phyloP scores from a whole-genome alignment of 2,113 vertebrate species.

The Melanostigma gelatinosum region DNA sequence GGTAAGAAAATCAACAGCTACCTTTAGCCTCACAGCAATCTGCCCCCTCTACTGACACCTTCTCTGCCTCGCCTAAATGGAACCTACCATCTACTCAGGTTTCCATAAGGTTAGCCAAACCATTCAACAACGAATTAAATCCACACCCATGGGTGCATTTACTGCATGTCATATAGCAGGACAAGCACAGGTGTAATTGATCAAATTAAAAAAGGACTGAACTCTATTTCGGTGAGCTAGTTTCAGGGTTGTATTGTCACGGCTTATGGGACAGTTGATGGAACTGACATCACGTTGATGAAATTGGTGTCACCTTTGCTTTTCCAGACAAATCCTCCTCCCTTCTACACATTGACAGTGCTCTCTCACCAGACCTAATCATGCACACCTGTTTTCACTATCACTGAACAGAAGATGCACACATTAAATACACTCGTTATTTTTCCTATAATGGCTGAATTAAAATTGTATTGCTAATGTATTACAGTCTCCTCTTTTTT shows the following conservation, averaged over 20 bases:
- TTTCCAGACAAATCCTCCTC: not conserved
- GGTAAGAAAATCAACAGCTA: no score
- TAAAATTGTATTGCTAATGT: not conserved
- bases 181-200: not conserved
- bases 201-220: not conserved
- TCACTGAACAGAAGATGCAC: not conserved
- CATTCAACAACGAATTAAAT: not conserved
- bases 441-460: not conserved
- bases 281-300: not conserved
- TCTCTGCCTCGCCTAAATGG: not conserved
- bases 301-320: not conserved
- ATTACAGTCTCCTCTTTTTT: not conserved
- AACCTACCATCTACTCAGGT: not conserved
- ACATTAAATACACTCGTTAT: not conserved
- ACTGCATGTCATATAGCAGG: not conserved
- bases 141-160: not conserved
- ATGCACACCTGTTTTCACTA: slow-evolving; percentile 2
- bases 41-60: not conserved
- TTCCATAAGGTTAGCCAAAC: not conserved
- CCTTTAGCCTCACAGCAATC: no score
- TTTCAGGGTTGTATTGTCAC: not conserved
- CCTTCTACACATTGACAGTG: not conserved
- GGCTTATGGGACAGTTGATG: not conserved
- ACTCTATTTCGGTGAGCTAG: not conserved
- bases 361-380: not conserved